Base-by-base conservation (phyloP, 2,113 vertebrate genomes). In the Phycodurus eques region DNA sequence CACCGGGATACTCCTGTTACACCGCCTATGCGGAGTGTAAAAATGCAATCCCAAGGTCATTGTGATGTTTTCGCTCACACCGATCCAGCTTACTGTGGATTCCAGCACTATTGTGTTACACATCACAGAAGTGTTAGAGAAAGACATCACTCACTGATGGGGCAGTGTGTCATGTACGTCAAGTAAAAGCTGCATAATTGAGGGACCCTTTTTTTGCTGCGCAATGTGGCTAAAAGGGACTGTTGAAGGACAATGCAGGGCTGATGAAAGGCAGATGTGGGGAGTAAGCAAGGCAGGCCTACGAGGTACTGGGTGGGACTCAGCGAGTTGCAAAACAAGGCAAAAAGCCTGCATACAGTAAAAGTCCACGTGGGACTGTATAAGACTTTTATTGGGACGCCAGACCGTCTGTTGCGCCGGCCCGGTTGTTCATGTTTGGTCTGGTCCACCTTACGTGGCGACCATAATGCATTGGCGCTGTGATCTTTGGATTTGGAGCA, bases 251-350 rank as follows among this genome's bases (percentile, higher is more conserved):
- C 39, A 17, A 8, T 35, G 61, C 35, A 63, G 22, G 22, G 44
- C 44, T 66, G 64, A 66, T 66, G 64, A 66, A 66, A 66, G 43
- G 64, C 64, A 66, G 64, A 66, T 66, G 64, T 66, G n/a, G 12
- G 43, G 64, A 47, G 22, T 2, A 47, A 66, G 64, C n/a, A 31
- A 31, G n/a, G 22, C 64, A 47, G 43, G 43, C 43, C 64, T 66
- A 47, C 19, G 35, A 5, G 43, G 22, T 31, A 27, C 47, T 66
- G 64, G 64, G 64, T 49, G 64, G 64, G 64, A 66, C 64, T 47
- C 22, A 15, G 59, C 31, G 27, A 49, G 22, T 13, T 47, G 64
- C 64, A 66, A 66, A 49, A 66, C 64, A 66, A 66, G n/a, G n/a
- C 44, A 27, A 43, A 47, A 46, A 22, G n/a, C 44, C 14, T 47